phyloP scores from a whole-genome alignment of 2,797 vertebrate genomes.

The Meriones psammophilus region DNA sequence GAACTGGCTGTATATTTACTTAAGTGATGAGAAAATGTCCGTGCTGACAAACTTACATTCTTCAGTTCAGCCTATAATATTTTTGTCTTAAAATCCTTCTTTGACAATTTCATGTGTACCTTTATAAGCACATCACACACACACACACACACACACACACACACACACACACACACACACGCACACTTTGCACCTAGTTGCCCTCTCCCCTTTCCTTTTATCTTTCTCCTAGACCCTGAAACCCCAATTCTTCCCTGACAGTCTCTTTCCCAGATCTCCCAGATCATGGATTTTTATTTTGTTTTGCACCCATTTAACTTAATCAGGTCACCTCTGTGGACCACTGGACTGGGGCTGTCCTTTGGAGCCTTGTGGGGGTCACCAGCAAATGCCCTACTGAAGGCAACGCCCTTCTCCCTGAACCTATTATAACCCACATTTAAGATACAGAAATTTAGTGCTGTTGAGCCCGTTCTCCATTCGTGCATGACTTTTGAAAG shows the following conservation, averaged over 20 bases:
- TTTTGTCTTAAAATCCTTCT: background rate
- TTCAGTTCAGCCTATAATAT: background rate
- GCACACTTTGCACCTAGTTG: background rate
- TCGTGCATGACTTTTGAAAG: too few relatives aligned
- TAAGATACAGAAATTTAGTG: background rate
- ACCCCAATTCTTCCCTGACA: background rate
- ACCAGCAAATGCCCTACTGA: background rate
- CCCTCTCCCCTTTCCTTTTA: too few relatives aligned
- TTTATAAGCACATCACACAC: background rate
- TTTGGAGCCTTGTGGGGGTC: background rate
- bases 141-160: background rate
- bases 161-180: background rate
- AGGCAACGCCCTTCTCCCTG: background rate
- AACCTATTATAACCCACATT: background rate
- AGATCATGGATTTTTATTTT: background rate
- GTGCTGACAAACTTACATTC: background rate
- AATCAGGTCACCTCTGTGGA: background rate
- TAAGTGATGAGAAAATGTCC: slow-evolving; percentile 14
- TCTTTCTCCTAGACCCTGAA: background rate
- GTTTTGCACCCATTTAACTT: background rate
- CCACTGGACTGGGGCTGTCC: background rate
- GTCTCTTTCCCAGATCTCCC: background rate
- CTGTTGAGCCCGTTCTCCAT: background rate
- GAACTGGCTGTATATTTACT: background rate
- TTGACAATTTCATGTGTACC: background rate